Conservation (phyloP, 1,140 invertebrate species). For the Sweltsa coloradensis region DNA sequence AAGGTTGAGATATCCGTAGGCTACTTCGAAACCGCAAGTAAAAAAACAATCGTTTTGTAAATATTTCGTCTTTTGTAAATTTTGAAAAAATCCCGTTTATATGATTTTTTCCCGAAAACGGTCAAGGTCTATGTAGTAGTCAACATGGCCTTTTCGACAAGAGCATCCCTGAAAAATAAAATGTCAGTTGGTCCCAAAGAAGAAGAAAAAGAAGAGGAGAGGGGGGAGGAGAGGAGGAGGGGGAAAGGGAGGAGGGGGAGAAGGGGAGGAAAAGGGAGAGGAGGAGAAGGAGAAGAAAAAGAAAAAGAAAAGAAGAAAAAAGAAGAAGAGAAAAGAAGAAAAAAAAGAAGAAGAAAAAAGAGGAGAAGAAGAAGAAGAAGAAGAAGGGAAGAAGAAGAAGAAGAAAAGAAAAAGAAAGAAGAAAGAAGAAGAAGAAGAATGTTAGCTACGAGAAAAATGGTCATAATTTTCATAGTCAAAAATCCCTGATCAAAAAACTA, state of each 20-base stretch:
- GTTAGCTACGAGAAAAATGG: background rate
- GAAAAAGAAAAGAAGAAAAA: background rate
- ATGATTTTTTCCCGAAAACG: background rate
- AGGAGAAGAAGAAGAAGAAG: background rate
- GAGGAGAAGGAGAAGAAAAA: background rate
- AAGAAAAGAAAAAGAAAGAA: too few relatives aligned
- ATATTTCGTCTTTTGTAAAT: too few relatives aligned
- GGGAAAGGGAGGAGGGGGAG: background rate
- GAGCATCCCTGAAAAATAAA: background rate
- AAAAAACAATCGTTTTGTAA: too few relatives aligned
- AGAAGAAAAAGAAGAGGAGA: background rate
- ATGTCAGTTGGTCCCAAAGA: background rate
- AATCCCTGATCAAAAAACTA: too few relatives aligned
- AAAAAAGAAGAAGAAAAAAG: conserved; percentile 1
- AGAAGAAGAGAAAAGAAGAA: background rate
- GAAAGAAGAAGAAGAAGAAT: background rate
- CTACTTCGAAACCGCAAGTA: too few relatives aligned
- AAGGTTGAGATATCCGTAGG: too few relatives aligned
- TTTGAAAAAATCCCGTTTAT: background rate
- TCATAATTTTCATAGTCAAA: background rate
- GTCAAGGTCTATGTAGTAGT: background rate
- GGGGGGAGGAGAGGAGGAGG: background rate
- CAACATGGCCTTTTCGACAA: background rate
- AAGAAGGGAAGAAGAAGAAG: background rate
- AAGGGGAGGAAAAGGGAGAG: too few relatives aligned